Evolutionary conservation across 1,140 invertebrate species (phyloP), one percentile per base, ranked within the genome.

Genomic region (Aphelinus certus): DNA sequence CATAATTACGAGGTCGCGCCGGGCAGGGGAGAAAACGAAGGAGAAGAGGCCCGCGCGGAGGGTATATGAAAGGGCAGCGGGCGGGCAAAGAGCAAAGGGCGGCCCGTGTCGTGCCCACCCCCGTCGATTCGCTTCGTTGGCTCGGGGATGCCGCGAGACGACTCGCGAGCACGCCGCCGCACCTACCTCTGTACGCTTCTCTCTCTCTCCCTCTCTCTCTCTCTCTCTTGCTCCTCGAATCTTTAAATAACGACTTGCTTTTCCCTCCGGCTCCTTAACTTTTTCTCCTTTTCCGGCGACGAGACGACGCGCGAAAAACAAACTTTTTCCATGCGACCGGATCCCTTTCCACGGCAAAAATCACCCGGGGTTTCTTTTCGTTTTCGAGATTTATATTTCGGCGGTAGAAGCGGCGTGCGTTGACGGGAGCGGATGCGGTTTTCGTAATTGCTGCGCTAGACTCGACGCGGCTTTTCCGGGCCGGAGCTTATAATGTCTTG

Each of bases 1-100:
- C 62, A 72, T 65, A 72, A 72, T 72, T 72, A 72, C 26, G 51
- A 7, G 47, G 10, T n/a, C 43, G 26, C 62, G 62, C 62, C 45
- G 9, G 7, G 47, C 47, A 55, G n/a, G n/a, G 26, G 26, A 60
- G n/a, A 26, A 26, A 60, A 64, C 6, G 26, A 48, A 48, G 48
- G 46, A 10, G 0, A 47, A 48, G 62, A 7, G 2, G 62, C 62
- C 26, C 26, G 26, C 26, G 26, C 26, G 26, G 26, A 26, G 26
- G 26, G 26, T 26, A 26, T 26, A n/a, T 57, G 56, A 57, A 57
- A 26, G 26, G 26, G 60, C 42, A 3, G 60, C 60, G 42, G 2
- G 60, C 26, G 60, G 10, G 2, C 45, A 68, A 68, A 68, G 55
- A 57, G 55, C 53, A 68, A 68, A 68, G 66, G 55, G 51, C 1